These are phyloP conservation scores for Callospermophilus lateralis DNA, from an alignment of 2,113 vertebrate genomes.

Conservation along the genomic window DNA sequence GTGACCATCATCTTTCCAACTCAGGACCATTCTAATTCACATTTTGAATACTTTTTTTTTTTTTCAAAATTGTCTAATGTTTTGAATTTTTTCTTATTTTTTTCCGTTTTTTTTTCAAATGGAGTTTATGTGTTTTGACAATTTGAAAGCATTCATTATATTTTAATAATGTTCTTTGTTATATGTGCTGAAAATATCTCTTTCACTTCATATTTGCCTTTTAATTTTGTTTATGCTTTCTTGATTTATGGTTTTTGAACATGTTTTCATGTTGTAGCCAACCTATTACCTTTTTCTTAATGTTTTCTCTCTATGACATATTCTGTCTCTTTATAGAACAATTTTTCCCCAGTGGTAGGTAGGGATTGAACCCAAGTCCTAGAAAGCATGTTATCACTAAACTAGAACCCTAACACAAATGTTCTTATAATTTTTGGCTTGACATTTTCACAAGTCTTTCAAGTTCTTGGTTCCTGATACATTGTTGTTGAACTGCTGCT, in stretches of 20 bases:
- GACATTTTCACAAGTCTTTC: neutral
- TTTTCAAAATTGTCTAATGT: neutral
- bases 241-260: neutral
- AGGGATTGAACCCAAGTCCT: neutral
- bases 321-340: neutral
- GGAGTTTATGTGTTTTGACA: neutral
- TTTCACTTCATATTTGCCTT: neutral
- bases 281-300: neutral
- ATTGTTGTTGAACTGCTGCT: neutral
- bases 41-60: neutral
- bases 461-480: neutral
- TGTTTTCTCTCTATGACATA: neutral
- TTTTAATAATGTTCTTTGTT: neutral
- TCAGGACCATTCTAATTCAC: neutral
- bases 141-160: neutral
- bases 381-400: neutral
- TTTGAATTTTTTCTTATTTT: neutral
- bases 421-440: neutral
- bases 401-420: neutral
- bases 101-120: neutral
- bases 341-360: neutral
- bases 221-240: neutral
- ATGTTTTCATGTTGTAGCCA: neutral
- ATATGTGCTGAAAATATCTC: neutral
- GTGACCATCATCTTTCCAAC: too few species aligned